These are phyloP conservation scores for Phataginus tricuspis DNA, from an alignment of 2,797 vertebrate species.

Conservation along the genomic window DNA sequence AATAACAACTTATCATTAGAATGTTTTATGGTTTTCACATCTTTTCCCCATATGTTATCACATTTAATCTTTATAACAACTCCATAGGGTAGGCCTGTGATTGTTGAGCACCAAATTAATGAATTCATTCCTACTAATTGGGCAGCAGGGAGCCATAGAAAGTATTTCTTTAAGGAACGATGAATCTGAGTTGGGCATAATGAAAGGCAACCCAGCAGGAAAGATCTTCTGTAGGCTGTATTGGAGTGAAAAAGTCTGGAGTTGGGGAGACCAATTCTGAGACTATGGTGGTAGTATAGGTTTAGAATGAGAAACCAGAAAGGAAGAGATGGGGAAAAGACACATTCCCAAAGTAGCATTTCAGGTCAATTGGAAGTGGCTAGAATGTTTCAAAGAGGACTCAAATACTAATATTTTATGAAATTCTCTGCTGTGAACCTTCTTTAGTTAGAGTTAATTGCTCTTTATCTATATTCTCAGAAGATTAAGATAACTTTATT, in stretches of 20 bases:
- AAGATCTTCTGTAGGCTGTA: not conserved
- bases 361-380: not conserved
- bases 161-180: not conserved
- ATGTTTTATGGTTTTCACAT: not conserved
- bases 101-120: not conserved
- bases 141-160: not conserved
- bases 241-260: not conserved
- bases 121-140: not conserved
- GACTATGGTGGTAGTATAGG: not conserved
- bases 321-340: not conserved
- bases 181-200: not conserved
- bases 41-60: not conserved
- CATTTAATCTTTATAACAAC: not conserved
- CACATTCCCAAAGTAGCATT: not conserved
- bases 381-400: not conserved
- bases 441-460: not conserved
- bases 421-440: not conserved
- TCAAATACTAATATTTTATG: not conserved
- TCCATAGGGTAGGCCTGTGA: not conserved
- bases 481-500: conserved; percentile 28
- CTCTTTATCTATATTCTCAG: conserved; percentile 13
- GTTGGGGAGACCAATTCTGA: not conserved
- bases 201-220: not conserved
- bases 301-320: not conserved
- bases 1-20: not conserved